A percentile compares a stretch with the other conserved stretches of the same genome.
phyloP scores from a whole-genome alignment of 2,113 vertebrate genomes.

The Platysternon megacephalum region DNA sequence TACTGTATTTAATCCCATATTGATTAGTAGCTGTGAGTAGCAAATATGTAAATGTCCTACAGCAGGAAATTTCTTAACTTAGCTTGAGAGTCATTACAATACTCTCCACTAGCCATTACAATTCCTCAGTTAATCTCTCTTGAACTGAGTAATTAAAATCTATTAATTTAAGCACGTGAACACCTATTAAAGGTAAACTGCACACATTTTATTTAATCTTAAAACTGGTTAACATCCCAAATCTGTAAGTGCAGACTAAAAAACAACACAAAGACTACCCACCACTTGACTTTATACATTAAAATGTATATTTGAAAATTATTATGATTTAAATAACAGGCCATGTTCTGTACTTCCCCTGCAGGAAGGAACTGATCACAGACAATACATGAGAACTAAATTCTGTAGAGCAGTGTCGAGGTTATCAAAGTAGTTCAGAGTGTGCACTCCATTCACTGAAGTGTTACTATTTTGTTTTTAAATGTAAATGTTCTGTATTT shows the following conservation, averaged over 20 bases:
- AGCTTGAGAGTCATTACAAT: neutral
- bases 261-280: neutral
- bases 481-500: neutral
- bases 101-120: neutral
- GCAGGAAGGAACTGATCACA: neutral
- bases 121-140: neutral
- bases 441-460: neutral
- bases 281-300: neutral
- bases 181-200: neutral
- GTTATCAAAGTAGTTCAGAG: neutral
- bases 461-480: neutral
- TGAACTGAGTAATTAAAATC: neutral
- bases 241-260: neutral
- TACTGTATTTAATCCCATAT: neutral
- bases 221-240: neutral
- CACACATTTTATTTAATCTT: neutral
- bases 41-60: neutral
- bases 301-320: neutral
- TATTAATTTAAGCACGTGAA: neutral
- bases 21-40: neutral
- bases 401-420: neutral
- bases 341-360: neutral
- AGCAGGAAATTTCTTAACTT: neutral
- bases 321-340: neutral
- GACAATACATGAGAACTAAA: accelerated